These are phyloP conservation scores for Andrena minutula DNA, from an alignment of 2,888 invertebrate species.

Conservation along the genomic window DNA sequence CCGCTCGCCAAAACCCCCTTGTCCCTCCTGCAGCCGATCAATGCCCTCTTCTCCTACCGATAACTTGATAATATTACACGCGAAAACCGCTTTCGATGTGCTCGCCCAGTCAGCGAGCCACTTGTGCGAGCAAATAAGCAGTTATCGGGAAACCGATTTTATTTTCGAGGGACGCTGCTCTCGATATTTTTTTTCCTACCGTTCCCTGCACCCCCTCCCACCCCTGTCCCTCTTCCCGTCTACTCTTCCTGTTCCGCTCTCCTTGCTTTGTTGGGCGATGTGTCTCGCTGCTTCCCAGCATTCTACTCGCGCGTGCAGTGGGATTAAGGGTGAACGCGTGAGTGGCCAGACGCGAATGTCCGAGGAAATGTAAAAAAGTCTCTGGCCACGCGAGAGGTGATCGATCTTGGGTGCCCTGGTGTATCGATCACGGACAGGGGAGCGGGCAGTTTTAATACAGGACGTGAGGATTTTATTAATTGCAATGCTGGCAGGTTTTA, in stretches of 20 bases:
- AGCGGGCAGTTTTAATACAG: slow-evolving; percentile 30
- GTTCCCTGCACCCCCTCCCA: slow-evolving; percentile 18
- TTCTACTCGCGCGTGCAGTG: background rate
- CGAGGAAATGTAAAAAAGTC: too few species aligned
- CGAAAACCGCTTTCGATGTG: slow-evolving; percentile 82
- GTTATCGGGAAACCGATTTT: slow-evolving; percentile 83
- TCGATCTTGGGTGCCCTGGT: background rate
- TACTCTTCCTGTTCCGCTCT: background rate
- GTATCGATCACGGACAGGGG: background rate
- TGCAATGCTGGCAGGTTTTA: slow-evolving; percentile 18
- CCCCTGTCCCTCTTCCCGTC: background rate
- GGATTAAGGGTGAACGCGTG: slow-evolving; percentile 12
- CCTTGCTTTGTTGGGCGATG: slow-evolving; percentile 12
- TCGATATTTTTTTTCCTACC: slow-evolving; percentile 62
- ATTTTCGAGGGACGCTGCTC: slow-evolving; percentile 78
- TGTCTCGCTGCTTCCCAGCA: background rate
- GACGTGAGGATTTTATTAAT: slow-evolving; percentile 27
- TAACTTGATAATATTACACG: slow-evolving; percentile 83
- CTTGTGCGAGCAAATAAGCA: slow-evolving; percentile 83
- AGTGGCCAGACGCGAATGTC: too few species aligned
- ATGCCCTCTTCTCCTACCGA: slow-evolving; percentile 76
- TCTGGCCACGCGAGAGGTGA: too few species aligned
- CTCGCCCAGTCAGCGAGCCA: slow-evolving; percentile 82
- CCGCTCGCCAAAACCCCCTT: slow-evolving; percentile 28
- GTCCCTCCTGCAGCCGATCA: slow-evolving; percentile 66